Evolutionary conservation across 2,113 vertebrate species (phyloP), one percentile per base, ranked within the genome.

Genomic region (Rattus rattus): DNA sequence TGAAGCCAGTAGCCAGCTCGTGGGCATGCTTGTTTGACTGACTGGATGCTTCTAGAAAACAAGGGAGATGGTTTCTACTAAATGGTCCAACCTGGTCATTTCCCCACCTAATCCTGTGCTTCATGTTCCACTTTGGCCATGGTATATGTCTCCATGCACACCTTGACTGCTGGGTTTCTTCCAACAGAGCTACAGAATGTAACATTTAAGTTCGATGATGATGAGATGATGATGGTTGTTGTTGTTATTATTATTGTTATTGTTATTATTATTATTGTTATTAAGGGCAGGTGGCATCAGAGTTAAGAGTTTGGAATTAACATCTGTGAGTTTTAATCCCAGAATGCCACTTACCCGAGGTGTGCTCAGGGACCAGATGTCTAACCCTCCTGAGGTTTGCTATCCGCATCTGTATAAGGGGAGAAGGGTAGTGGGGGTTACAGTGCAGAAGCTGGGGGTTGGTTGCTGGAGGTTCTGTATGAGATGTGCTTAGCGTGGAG

Each of bases 391-490:
- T 12, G 33, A 39, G 19, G 24, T 49, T 77, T 84, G 26, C 11
- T 65, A 84, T 96, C 59, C 30, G 67, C n/a, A 11, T 88, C 86
- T 91, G 30, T 94, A 7, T 73, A 90, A 33, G 72, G 88, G 92
- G 39, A 12, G 9, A 49, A 43, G 9, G 9, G 63, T 24, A 7
- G 26, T 0, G 4, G 24, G 22, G 59, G 24, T 63, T 14, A 7
- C 20, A 77, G 54, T 22, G 3, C 0, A n/a, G 56, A 79, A 12
- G 90, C 91, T 9, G 3, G 0, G 9, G 80, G 22, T 7, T 43
- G 63, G 59, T 14, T 28, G 7, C 33, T 16, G 30, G 16, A 93
- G 65, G 28, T 36, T 30, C 30, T 20, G 24, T 12, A 5, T 0
- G 3, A 16, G 16, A 33, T 1, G 0, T 13, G 28, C 47, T 43